A percentile compares a stretch with the other conserved stretches of the same genome.
Conservation (phyloP, 30 jellyfish, hydroid and myxozoan genomes). For the Aurelia aurita region DNA sequence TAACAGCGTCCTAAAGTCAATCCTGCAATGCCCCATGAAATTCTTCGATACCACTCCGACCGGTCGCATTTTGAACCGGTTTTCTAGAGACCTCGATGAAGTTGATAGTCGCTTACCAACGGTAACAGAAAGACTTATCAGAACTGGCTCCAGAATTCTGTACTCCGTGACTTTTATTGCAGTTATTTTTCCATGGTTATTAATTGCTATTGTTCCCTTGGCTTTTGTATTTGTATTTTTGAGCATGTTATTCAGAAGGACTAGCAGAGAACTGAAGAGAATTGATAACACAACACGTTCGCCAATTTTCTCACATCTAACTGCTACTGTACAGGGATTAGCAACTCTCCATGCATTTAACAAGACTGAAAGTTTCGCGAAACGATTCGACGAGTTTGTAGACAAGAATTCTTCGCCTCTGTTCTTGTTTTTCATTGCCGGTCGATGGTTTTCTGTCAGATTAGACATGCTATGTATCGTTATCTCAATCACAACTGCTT, state of each 20-base stretch:
- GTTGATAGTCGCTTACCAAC: slow-evolving; percentile 69
- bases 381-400: slow-evolving; percentile 39
- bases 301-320: slow-evolving; percentile 78
- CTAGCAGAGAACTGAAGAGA: slow-evolving; percentile 73
- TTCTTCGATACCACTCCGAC: slow-evolving; percentile 80
- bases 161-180: slow-evolving; percentile 56
- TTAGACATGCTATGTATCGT: slow-evolving; percentile 55
- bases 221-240: slow-evolving; percentile 27
- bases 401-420: slow-evolving; percentile 71
- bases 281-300: slow-evolving; percentile 79
- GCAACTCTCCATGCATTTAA: slow-evolving; percentile 70
- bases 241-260: slow-evolving; percentile 64
- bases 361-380: slow-evolving; percentile 35
- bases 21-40: slow-evolving; percentile 71
- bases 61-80: slow-evolving; percentile 78
- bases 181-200: slow-evolving; percentile 78
- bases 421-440: slow-evolving; percentile 36
- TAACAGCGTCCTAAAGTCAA: slow-evolving; percentile 50
- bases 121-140: slow-evolving; percentile 36
- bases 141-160: slow-evolving; percentile 37
- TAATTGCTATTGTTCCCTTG: slow-evolving; percentile 51
- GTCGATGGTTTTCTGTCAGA: slow-evolving; percentile 74
- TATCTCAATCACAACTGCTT: slow-evolving; percentile 23
- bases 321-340: slow-evolving; percentile 85
- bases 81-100: slow-evolving; percentile 78